Evolutionary conservation across 1,140 invertebrate species (phyloP).

Genomic region (Drosophila simulans): DNA sequence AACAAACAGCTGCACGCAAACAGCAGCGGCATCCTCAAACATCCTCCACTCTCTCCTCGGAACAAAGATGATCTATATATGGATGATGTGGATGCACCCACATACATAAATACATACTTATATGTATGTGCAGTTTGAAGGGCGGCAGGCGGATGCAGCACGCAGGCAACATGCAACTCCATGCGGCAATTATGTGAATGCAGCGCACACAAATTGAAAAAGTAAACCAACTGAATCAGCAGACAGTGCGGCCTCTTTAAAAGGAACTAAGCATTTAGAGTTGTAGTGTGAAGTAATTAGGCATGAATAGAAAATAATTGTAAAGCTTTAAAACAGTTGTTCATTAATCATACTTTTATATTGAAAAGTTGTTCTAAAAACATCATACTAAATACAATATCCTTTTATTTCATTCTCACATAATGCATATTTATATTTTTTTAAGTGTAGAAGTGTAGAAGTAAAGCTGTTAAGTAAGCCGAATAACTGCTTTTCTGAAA

Average conservation of each 20-base stretch:
- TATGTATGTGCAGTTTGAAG: constrained; percentile 42
- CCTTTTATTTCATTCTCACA: too few relatives aligned
- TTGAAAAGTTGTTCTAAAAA: too few relatives aligned
- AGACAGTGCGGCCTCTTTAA: constrained; percentile 17
- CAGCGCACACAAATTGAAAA: constrained; percentile 75
- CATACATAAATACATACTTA: background rate
- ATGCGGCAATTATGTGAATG: constrained; percentile 66
- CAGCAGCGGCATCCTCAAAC: constrained; percentile 17
- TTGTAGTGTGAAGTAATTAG: too few relatives aligned
- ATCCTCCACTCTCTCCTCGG: constrained; percentile 7
- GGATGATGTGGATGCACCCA: too few relatives aligned
- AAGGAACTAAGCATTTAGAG: background rate
- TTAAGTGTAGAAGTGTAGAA: background rate
- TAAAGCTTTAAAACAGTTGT: too few relatives aligned
- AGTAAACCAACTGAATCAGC: constrained; percentile 49
- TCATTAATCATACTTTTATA: too few relatives aligned
- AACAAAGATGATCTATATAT: constrained; percentile 37
- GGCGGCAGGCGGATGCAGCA: constrained; percentile 29
- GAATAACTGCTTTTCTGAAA: constrained; percentile 31
- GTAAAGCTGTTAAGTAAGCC: constrained; percentile 4
- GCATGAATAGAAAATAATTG: too few relatives aligned
- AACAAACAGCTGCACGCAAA: constrained; percentile 72
- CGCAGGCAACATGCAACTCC: constrained; percentile 49
- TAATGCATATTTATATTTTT: background rate
- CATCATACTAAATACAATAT: too few relatives aligned